Evolutionary conservation across 2,113 vertebrate species (phyloP), one percentile per base, ranked within the genome.

Genomic region (Eulacestoma nigropectus): DNA sequence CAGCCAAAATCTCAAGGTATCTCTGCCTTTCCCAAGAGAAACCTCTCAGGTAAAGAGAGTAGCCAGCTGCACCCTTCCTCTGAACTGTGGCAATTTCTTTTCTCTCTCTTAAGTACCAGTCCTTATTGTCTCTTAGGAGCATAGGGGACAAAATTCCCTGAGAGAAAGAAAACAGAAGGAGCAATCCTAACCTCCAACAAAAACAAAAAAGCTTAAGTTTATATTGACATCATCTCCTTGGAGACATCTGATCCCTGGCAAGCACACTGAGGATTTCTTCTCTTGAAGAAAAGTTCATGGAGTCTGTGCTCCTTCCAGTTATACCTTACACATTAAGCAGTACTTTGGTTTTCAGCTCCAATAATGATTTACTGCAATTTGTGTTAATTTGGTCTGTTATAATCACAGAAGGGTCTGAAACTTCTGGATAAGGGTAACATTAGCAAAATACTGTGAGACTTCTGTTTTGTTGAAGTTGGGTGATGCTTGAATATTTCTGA

Each of bases 1-100:
- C 0, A 0, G 21, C 47, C 17, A 26, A 73, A 53, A 39, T 33
- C 23, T 63, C 3, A 0, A 1, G 4, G 5, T 46, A 11, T 32
- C 33, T 73, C 63, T 37, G 73, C 22, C 22, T 8, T 63, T 37
- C 27, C 57, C 18, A 73, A 73, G 39, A 63, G 22, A 63, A 55
- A 9, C 3, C 5, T 3, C 3, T 25, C 17, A 73, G 32, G 26
- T 52, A 35, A 44, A 72, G 47, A 72, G 4, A 60, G 25, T 16
- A 52, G 63, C n/a, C 13, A 56, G 22, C 13, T 0, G 0, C 44
- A 56, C 13, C 41, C 8, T 46, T 56, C 52, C 21, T 21, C 41
- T 47, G 41, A 60, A 6, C 25, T 1, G 0, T 13, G 32, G 16
- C 47, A 73, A 37, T 22, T 63, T 53, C 11, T 32, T 37, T 55